phyloP scores from a whole-genome alignment of 2,113 vertebrate genomes.

The Formicarius rufipectus region DNA sequence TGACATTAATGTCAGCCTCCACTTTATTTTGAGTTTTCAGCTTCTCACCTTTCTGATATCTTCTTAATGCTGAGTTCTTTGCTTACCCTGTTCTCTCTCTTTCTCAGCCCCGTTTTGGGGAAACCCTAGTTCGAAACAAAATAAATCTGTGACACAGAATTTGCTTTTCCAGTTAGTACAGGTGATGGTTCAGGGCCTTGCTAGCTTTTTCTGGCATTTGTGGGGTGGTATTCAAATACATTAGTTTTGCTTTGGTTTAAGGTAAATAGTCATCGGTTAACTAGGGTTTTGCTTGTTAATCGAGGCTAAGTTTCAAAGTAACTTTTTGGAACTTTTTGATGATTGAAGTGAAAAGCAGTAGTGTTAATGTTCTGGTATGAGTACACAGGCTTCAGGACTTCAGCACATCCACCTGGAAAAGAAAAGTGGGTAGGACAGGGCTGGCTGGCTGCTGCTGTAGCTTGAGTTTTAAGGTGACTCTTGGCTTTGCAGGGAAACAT shows the following conservation, averaged over 20 bases:
- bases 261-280: slow-evolving; percentile 43
- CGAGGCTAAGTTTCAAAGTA: slow-evolving; percentile 66
- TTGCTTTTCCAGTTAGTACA: slow-evolving; percentile 64
- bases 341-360: slow-evolving; percentile 64
- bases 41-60: background rate
- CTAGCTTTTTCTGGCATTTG: slow-evolving; percentile 55
- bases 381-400: slow-evolving; percentile 39
- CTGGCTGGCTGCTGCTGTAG: background rate
- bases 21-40: background rate
- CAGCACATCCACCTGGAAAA: slow-evolving; percentile 41
- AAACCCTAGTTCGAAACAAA: slow-evolving; percentile 19
- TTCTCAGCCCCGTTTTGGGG: background rate
- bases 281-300: slow-evolving; percentile 47
- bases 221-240: slow-evolving; percentile 14
- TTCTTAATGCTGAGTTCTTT: background rate
- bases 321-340: slow-evolving; percentile 52
- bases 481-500: background rate
- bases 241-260: slow-evolving; percentile 45
- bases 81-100: background rate
- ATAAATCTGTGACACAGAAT: slow-evolving; percentile 9
- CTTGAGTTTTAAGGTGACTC: background rate
- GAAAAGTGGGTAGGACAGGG: background rate
- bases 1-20: background rate
- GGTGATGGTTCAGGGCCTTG: slow-evolving; percentile 49
- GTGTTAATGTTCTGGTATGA: slow-evolving; percentile 62